phyloP scores from a whole-genome alignment of 2,888 invertebrate species.

The Lysandra bellargus region DNA sequence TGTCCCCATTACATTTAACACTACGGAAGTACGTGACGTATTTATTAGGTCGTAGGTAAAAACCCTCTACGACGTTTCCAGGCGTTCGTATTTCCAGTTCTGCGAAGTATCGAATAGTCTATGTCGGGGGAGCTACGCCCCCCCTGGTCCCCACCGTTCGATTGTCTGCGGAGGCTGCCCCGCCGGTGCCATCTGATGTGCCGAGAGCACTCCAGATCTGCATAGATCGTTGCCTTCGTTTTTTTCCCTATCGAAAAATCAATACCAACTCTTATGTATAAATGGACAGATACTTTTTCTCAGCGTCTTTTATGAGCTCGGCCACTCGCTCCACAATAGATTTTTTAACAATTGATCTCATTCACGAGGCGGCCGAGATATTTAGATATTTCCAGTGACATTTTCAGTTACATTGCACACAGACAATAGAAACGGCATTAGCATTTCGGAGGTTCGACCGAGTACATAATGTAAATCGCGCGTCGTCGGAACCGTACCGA shows the following conservation, averaged over 20 bases:
- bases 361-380: not conserved
- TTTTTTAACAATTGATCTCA: not conserved
- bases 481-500: slow-evolving; percentile 70
- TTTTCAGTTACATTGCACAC: slow-evolving; percentile 9
- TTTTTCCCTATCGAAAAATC: slow-evolving; percentile 80
- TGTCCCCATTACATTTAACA: not conserved
- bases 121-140: slow-evolving; percentile 65
- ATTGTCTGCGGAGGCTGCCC: slow-evolving; percentile 80
- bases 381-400: slow-evolving; percentile 1
- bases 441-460: slow-evolving; percentile 44
- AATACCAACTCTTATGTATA: slow-evolving; percentile 77
- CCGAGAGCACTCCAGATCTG: slow-evolving; percentile 81
- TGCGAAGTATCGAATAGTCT: slow-evolving; percentile 55
- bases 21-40: not conserved
- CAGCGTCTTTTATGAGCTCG: slow-evolving; percentile 14
- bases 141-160: slow-evolving; percentile 74
- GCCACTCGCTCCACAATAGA: slow-evolving; percentile 7
- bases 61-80: not conserved
- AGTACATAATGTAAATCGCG: slow-evolving; percentile 72
- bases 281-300: slow-evolving; percentile 60
- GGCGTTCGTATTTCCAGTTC: slow-evolving; percentile 35
- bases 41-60: not conserved
- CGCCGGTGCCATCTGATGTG: slow-evolving; percentile 81
- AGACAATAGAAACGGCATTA: slow-evolving; percentile 28
- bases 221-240: slow-evolving; percentile 81